Evolutionary conservation across 2,113 vertebrate species (phyloP), one percentile per base, ranked within the genome.

Genomic region (Phyllostomus hastatus): DNA sequence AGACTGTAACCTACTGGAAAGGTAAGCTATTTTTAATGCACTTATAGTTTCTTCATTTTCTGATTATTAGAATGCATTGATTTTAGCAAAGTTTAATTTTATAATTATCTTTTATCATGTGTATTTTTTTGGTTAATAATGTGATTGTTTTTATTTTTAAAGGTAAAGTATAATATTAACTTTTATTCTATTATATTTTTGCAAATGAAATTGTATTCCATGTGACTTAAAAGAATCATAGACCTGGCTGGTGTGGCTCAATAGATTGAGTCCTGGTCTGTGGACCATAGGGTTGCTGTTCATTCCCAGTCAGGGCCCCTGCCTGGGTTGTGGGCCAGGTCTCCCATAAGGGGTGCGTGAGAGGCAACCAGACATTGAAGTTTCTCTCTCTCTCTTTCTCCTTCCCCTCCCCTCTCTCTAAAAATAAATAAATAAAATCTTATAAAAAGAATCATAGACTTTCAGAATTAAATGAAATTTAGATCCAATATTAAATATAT

Each of bases 381-480:
- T 61, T 61, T 61, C 57, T 26, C 59, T 61, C 24, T 61, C 24
- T 11, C 59, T 61, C 59, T 28, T 28, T 61, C 59, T 28, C 7
- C 59, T 11, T 28, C 59, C 59, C 10, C 28, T 26, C 24, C 59
- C 57, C 26, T 61, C 59, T 61, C 59, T 61, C 59, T 61, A 61
- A 61, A 61, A 61, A 61, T 61, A 61, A 61, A 61, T 26, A 61
- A 61, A 61, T 61, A 61, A 61, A 61, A 61, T 61, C 59, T 59
- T 57, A 43, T 10, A 24, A 26, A 59, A 61, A 61, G 24, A 81
- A 46, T 91, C 19, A 35, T 41, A 57, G 33, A 28, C 41, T 83
- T 88, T 92, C 10, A 92, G 76, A 79, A 73, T 50, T 95, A 87
- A 64, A 72, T 59, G 16, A 0, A 92, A 94, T 93, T 90, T 89